Evolutionary conservation across 92 coral and sea anemone species (phyloP), one percentile per base, ranked within the genome.

Genomic region (Micromussa lordhowensis): DNA sequence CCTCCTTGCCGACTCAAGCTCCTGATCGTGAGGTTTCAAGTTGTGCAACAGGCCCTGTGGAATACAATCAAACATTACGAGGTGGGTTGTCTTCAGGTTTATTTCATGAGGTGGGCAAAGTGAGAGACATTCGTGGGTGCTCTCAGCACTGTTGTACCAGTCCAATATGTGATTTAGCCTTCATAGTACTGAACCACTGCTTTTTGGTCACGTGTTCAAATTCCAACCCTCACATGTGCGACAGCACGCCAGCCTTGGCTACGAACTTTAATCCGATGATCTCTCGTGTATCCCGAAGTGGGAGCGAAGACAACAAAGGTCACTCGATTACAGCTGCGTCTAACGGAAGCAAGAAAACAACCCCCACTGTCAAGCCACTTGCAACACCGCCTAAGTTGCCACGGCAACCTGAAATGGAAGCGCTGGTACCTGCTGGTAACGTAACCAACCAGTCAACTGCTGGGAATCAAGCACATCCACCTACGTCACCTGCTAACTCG

Each of bases 31-130:
- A 54, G 21, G 16, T 54, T 26, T 84, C 88, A 59, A 75, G 55
- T 70, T 97, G 99, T 78, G 72, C 88, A 19, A 78, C 96, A 31
- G 95, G 94, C 11, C 84, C 36, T 9, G 90, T 96, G 19, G 81
- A 90, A 69, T 81, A 90, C 82, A 97, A 97, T 80, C 96, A 92
- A 24, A 97, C 99, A 0, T 83, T 97, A 14, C 94, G 86, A 3
- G 99, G 99, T 17, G 99, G 98, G 5, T 55, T 94, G 68, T 91
- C 92, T 44, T 95, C 99, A 7, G 99, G 99, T 13, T 79, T 87
- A 70, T 97, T 97, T 66, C 94, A 90, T 36, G 94, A 91, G 71
- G 88, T 94, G 22, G 97, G 95, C 35, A 78, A 82, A 19, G 86
- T 92, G 5, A 78, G 80, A 44, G 86, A 88, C 73, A 95, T 97